A percentile compares a stretch with the other conserved stretches of the same genome.
Conservation (phyloP, 2,888 invertebrate species). For the Parnassius glacialis region DNA sequence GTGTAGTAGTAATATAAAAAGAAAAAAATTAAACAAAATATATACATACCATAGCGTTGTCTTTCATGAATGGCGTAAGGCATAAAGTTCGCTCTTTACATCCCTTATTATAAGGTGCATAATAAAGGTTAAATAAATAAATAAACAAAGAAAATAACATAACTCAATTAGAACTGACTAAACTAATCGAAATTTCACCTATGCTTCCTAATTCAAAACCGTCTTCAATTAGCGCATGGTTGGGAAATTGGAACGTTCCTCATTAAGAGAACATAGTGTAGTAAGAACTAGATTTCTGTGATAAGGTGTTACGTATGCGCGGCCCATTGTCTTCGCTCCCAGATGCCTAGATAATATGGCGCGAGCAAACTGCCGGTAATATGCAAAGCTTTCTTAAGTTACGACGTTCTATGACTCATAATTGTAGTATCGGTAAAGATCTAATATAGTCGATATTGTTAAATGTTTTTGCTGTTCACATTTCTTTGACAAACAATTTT, state of each 20-base stretch:
- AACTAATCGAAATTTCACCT: slow-evolving; percentile 3
- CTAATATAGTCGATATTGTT: neutral
- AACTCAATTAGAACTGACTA: neutral
- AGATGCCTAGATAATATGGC: slow-evolving; percentile 61
- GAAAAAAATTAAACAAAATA: no score
- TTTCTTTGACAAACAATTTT: no score
- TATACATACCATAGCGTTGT: no score
- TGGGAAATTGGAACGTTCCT: slow-evolving; percentile 65
- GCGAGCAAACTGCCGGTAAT: slow-evolving; percentile 56
- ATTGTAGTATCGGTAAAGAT: slow-evolving; percentile 26
- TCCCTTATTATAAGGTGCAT: no score
- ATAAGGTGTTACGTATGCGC: slow-evolving; percentile 79
- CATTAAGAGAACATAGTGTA: slow-evolving; percentile 74
- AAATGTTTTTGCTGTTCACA: no score
- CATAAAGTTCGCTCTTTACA: no score
- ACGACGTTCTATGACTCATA: slow-evolving; percentile 48
- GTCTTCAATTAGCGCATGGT: slow-evolving; percentile 64
- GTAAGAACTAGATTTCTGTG: slow-evolving; percentile 72
- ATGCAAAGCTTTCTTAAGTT: slow-evolving; percentile 54
- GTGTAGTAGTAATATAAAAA: no score
- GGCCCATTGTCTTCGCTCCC: slow-evolving; percentile 70
- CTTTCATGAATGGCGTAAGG: no score
- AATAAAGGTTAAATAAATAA: no score
- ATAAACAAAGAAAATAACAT: no score
- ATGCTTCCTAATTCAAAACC: slow-evolving; percentile 30